Evolutionary conservation across 2,113 vertebrate species (phyloP).

Genomic region (Dunckerocampus dactyliophorus): DNA sequence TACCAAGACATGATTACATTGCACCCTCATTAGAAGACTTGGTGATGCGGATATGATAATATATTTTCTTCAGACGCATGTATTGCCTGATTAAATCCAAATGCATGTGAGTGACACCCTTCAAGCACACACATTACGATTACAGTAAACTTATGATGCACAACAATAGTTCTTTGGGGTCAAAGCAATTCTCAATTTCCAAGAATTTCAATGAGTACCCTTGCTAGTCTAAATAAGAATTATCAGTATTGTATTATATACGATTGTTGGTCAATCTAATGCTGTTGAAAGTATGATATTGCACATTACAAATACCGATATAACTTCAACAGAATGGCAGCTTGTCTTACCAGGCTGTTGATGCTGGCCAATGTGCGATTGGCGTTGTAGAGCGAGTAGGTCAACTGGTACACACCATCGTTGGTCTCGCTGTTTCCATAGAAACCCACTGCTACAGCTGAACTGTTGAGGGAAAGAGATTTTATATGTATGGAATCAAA

Average conservation of each 20-base stretch:
- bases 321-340: background rate
- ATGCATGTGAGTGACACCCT: background rate
- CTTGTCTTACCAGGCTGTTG: constrained; percentile 80
- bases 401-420: constrained; percentile 89
- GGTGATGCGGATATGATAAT: background rate
- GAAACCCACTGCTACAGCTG: constrained; percentile 90
- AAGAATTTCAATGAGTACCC: background rate
- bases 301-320: background rate
- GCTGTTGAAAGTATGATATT: no score
- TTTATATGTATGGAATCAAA: background rate
- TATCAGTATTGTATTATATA: no score
- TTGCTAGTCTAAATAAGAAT: no score
- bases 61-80: background rate
- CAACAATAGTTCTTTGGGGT: no score
- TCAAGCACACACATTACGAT: no score
- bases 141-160: no score
- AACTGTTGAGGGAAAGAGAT: constrained; percentile 66
- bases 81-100: background rate
- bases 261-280: no score
- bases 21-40: constrained; percentile 3
- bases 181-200: no score
- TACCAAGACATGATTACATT: constrained; percentile 12
- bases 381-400: constrained; percentile 86
- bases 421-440: constrained; percentile 98
- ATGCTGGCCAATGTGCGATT: constrained; percentile 88